Conservation (phyloP, 2,113 vertebrate genomes). For the Ophthalmolycus amberensis region DNA sequence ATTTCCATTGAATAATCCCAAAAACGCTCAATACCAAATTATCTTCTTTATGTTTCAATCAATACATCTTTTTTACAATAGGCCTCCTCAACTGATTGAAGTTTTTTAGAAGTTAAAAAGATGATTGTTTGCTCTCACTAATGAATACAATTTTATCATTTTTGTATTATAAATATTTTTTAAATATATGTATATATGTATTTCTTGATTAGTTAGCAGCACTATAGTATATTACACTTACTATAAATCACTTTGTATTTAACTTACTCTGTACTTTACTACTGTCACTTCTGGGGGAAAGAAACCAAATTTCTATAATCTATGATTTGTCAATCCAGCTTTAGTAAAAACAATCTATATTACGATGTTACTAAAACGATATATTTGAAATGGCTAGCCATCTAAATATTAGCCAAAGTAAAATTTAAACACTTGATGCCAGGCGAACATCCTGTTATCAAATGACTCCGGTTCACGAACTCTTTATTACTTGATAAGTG, state of each 20-base stretch:
- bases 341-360: background rate
- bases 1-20: conserved; percentile 6
- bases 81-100: background rate
- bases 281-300: background rate
- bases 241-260: background rate
- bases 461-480: background rate
- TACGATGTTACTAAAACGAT: background rate
- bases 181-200: background rate
- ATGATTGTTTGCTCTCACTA: background rate
- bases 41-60: background rate
- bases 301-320: background rate
- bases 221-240: background rate
- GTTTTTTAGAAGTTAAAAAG: background rate
- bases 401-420: background rate
- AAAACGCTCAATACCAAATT: background rate
- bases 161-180: background rate
- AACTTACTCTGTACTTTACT: background rate
- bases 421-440: background rate
- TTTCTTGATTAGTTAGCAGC: background rate
- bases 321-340: background rate
- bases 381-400: background rate
- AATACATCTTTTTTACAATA: background rate
- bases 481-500: conserved; percentile 11
- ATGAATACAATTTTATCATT: background rate
- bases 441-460: background rate